These are phyloP conservation scores for Apolygus lucorum DNA, from an alignment of 1,140 invertebrate species.

Conservation along the genomic window DNA sequence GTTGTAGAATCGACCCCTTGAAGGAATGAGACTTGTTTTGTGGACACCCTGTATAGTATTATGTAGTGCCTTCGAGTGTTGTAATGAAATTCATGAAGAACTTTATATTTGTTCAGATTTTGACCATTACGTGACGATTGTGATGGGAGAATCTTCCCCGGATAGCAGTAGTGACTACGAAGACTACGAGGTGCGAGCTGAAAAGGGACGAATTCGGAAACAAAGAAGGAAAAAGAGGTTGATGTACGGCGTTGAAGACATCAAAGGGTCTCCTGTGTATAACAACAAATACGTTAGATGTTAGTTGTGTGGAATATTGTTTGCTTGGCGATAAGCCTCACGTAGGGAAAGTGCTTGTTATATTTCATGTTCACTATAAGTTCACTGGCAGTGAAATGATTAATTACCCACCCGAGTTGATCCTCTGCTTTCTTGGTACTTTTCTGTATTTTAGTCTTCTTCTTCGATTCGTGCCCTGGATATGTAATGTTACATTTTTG, in stretches of 20 bases:
- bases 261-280: background rate
- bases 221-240: background rate
- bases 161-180: background rate
- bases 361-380: background rate
- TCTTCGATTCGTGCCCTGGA: background rate
- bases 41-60: no score
- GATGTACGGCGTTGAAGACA: conserved; percentile 6
- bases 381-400: background rate
- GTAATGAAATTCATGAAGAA: background rate
- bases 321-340: background rate
- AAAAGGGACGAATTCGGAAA: background rate
- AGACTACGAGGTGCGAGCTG: background rate
- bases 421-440: background rate
- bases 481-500: background rate
- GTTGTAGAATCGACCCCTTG: no score
- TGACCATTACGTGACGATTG: background rate
- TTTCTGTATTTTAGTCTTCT: background rate
- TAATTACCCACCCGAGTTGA: background rate
- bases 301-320: background rate
- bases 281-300: background rate
- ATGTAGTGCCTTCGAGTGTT: background rate
- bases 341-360: background rate
- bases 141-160: background rate
- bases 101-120: background rate
- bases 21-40: no score